Evolutionary conservation across 2,888 invertebrate genomes (phyloP).

Genomic region (Timema cristinae): DNA sequence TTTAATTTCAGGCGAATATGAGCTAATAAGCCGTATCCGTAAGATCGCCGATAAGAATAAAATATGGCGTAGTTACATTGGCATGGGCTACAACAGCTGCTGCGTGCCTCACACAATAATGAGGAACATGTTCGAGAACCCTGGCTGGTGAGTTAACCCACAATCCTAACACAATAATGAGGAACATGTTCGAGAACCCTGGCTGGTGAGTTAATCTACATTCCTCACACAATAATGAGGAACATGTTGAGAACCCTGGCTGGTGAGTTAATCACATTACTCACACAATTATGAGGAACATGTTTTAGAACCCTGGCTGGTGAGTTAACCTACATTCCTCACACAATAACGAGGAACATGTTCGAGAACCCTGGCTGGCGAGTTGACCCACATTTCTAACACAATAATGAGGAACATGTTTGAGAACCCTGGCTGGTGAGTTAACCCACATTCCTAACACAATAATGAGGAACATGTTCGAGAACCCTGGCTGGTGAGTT

Average conservation of each 20-base stretch:
- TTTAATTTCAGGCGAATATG: conserved; percentile 76
- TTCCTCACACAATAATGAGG: conserved; percentile 91
- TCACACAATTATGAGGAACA: no score
- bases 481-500: no score
- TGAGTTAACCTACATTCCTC: no score
- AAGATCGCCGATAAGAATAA: conserved; percentile 82
- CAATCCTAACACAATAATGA: conserved; percentile 82
- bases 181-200: conserved; percentile 98
- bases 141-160: conserved; percentile 76
- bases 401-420: no score
- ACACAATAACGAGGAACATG: no score
- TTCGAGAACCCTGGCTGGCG: no score
- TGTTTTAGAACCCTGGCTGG: no score
- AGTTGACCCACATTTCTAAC: no score
- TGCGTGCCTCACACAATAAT: conserved; percentile 93
- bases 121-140: conserved; percentile 97
- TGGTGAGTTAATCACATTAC: conserved; percentile 58
- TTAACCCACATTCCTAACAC: no score
- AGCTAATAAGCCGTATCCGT: conserved; percentile 74
- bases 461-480: no score
- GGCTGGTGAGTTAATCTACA: conserved; percentile 80
- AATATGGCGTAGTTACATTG: conserved; percentile 94
- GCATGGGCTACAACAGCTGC: conserved; percentile 98
- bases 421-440: neutral
- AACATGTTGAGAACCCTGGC: conserved; percentile 98